phyloP scores from a whole-genome alignment of 2,797 vertebrate species.

The Champsocephalus gunnari region DNA sequence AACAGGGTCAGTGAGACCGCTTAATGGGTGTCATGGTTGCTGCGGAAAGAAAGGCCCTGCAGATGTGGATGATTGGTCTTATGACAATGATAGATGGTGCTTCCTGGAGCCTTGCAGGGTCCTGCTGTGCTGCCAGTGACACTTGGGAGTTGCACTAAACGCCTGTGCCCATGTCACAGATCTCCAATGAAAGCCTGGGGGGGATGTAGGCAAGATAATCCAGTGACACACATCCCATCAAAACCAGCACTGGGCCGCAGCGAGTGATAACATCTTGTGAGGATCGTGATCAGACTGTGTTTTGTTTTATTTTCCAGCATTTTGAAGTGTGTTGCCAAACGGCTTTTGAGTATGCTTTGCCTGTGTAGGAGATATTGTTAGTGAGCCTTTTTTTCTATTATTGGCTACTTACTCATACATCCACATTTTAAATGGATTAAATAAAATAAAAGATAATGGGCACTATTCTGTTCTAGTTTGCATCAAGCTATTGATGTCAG shows the following conservation, averaged over 20 bases:
- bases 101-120: conserved; percentile 74
- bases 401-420: conserved; percentile 5
- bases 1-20: conserved; percentile 61
- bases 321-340: conserved; percentile 35
- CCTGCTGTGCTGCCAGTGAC: conserved; percentile 78
- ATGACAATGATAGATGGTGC: conserved; percentile 84
- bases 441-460: conserved; percentile 27
- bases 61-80: conserved; percentile 80
- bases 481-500: conserved; percentile 10
- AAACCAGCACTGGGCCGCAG: conserved; percentile 60
- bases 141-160: conserved; percentile 81
- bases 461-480: not conserved
- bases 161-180: conserved; percentile 73
- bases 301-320: conserved; percentile 25
- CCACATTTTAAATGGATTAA: not conserved
- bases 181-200: conserved; percentile 66
- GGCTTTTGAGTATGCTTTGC: conserved; percentile 4
- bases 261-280: conserved; percentile 54
- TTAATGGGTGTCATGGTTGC: conserved; percentile 73
- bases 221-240: conserved; percentile 75
- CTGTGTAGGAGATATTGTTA: conserved; percentile 17
- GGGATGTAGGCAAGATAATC: conserved; percentile 73
- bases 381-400: conserved; percentile 30
- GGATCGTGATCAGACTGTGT: conserved; percentile 22
- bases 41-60: conserved; percentile 74